Conservation (phyloP, 92 coral and sea anemone genomes). For the Plumapathes pennacea region DNA sequence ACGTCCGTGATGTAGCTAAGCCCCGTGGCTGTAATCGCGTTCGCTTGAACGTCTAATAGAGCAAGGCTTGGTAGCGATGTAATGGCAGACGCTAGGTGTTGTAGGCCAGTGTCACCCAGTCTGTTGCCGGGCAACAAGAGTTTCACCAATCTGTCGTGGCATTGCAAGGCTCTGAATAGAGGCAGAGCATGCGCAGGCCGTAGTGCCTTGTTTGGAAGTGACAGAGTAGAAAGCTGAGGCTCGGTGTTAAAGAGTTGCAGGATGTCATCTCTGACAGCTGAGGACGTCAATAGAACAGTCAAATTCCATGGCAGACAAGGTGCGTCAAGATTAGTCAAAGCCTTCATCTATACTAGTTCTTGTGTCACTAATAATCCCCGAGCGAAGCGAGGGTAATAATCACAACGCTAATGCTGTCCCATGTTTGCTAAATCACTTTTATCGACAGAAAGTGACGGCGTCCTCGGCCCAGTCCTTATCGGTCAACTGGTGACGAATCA, state of each 20-base stretch:
- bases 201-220: conserved; percentile 61
- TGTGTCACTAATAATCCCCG: no score
- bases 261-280: conserved; percentile 53
- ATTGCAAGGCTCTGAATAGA: conserved; percentile 84
- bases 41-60: conserved; percentile 57
- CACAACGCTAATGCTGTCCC: no score
- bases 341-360: no score
- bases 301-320: no score
- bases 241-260: conserved; percentile 59
- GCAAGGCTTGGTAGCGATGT: conserved; percentile 74
- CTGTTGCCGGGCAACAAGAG: conserved; percentile 85
- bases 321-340: no score
- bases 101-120: conserved; percentile 89
- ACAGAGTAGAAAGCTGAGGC: conserved; percentile 70
- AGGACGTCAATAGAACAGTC: no score
- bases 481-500: no score
- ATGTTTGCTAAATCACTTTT: no score
- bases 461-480: no score
- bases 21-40: conserved; percentile 77
- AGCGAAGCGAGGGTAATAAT: no score
- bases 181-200: conserved; percentile 62
- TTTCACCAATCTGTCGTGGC: conserved; percentile 82
- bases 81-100: conserved; percentile 71
- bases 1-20: conserved; percentile 57
- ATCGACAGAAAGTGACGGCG: no score